phyloP scores from a whole-genome alignment of 2,888 invertebrate species.

The Eudasyphora cyanicolor region DNA sequence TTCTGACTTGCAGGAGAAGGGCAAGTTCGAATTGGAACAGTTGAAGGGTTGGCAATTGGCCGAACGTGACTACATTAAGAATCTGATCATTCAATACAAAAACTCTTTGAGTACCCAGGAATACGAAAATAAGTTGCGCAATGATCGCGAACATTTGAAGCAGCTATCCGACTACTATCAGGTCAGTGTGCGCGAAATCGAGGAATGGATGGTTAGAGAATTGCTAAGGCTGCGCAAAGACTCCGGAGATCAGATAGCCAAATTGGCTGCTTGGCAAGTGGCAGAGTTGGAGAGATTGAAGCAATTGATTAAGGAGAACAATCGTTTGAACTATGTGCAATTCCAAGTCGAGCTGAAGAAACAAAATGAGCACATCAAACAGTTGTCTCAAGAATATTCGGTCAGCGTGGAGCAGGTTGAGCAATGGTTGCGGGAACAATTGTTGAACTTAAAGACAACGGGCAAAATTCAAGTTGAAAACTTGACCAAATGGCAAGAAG shows the following conservation, averaged over 20 bases:
- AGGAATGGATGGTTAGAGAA: conserved; percentile 77
- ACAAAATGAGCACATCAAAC: conserved; percentile 72
- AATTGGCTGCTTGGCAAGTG: conserved; percentile 74
- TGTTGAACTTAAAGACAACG: conserved; percentile 74
- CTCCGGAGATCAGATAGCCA: conserved; percentile 71
- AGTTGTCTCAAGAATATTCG: conserved; percentile 74
- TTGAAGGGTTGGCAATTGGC: conserved; percentile 75
- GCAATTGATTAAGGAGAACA: conserved; percentile 73
- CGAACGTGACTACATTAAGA: conserved; percentile 76
- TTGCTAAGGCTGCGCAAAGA: conserved; percentile 73
- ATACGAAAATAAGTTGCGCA: conserved; percentile 74
- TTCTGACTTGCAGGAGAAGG: conserved; percentile 74
- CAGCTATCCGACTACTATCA: conserved; percentile 76
- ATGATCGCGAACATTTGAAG: conserved; percentile 75
- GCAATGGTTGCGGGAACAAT: conserved; percentile 75
- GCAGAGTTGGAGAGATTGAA: conserved; percentile 73
- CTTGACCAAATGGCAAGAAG: conserved; percentile 75
- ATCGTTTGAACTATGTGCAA: conserved; percentile 74
- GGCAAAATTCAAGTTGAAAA: conserved; percentile 75
- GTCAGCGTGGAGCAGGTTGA: conserved; percentile 76
- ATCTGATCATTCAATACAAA: conserved; percentile 73
- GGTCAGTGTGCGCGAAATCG: conserved; percentile 75
- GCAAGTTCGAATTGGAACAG: conserved; percentile 75
- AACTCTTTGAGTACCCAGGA: conserved; percentile 73
- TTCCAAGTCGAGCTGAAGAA: conserved; percentile 74